Base-by-base conservation (phyloP, 2,113 vertebrate species). In the Atherinomorus stipes region DNA sequence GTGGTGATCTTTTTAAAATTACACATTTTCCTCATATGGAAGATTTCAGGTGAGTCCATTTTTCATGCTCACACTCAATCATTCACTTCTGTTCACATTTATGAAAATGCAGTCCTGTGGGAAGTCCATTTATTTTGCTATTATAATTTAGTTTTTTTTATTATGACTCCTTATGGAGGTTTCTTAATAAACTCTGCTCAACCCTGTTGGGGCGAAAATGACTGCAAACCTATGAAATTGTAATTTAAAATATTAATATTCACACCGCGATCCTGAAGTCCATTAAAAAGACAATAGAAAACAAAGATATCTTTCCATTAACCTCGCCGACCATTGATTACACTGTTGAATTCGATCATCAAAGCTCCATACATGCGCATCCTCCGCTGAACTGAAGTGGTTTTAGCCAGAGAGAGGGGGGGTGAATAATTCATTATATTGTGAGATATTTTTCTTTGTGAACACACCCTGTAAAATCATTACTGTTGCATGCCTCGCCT, bases 371-470 rank as follows among this genome's bases (percentile, higher is more conserved):
- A 31, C 11, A 64, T 37, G 54, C 28, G 47, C 47, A 28, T 59
- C 58, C 40, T 50, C 37, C 12, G 44, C 45, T 61, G 61, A 38
- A 50, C 7, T 70, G 44, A 51, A 49, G 56, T 59, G 60, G 59
- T 54, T 71, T 15, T 18, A 57, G 18, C 40, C 75, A 4, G 54
- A 71, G 52, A 7, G 40, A 67, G 56, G 47, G 54, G 64, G 56
- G 51, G 54, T 80, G 69, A 86, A 87, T 88, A 84, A 87, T 85
- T 81, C 65, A 85, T 88, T 79, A 53, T 44, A 78, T 71, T 85
- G 71, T 74, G 81, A 52, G 52, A 78, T 75, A 65, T 16, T 83
- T 74, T 64, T 62, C 42, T 64, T 72, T 74, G 83, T 77, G 86
- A 87, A 75, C 54, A 37, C 53, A 63, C 58, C 57, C 71, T 71